Conservation (phyloP, 2,797 vertebrate genomes). For the Crenuchus spilurus region DNA sequence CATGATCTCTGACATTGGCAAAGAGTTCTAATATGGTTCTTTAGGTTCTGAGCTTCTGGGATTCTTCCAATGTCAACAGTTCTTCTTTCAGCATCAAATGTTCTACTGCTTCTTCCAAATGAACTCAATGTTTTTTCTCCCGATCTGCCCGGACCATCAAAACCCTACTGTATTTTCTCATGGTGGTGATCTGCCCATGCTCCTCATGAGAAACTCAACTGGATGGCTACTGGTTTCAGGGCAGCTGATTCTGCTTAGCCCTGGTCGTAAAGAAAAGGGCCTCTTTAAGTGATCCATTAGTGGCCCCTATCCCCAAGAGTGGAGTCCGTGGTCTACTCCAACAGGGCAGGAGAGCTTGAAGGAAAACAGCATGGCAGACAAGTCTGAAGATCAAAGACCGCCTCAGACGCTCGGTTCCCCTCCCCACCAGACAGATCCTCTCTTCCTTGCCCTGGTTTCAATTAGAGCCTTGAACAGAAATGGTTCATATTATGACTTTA, state of each 20-base stretch:
- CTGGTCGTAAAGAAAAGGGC: conserved; percentile 77
- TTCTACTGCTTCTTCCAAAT: conserved; percentile 6
- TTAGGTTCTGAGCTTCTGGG: conserved; percentile 35
- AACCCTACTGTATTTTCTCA: conserved; percentile 72
- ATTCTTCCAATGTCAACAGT: conserved; percentile 5
- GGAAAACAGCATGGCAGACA: conserved; percentile 83
- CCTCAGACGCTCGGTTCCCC: conserved; percentile 53
- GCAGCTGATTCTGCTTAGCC: conserved; percentile 83
- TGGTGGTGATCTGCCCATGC: conserved; percentile 72
- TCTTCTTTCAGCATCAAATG: neutral
- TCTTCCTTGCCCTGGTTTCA: conserved; percentile 71
- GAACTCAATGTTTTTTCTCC: conserved; percentile 3
- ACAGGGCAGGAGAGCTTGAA: conserved; percentile 83
- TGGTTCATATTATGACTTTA: conserved; percentile 77
- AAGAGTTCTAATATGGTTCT: conserved; percentile 2
- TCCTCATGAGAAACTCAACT: conserved; percentile 59
- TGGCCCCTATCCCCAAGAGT: conserved; percentile 74
- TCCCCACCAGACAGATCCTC: conserved; percentile 65
- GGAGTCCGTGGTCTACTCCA: conserved; percentile 77
- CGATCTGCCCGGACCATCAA: conserved; percentile 34
- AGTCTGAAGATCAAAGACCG: conserved; percentile 81
- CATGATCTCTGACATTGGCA: neutral
- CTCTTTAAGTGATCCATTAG: conserved; percentile 86
- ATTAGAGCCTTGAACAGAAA: conserved; percentile 74
- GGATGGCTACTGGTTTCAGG: conserved; percentile 76